Evolutionary conservation across 2,797 vertebrate species (phyloP), one percentile per base, ranked within the genome.

Genomic region (Fringilla coelebs): DNA sequence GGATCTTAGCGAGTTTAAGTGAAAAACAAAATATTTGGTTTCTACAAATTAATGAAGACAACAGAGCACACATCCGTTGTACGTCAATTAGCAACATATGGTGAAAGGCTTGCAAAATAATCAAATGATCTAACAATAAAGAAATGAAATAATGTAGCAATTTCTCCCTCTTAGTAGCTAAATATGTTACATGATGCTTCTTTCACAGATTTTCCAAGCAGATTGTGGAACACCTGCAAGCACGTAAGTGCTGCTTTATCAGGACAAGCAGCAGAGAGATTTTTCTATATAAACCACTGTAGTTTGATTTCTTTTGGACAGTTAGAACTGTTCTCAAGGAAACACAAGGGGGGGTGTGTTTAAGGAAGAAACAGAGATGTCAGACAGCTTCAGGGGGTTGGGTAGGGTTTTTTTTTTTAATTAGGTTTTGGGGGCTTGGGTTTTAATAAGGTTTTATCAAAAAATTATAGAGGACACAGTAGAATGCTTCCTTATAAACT

Each of bases 141-240:
- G 93, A 91, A 93, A 96, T 68, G 34, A 38, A 94, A 94, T 93
- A 86, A 92, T 45, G 52, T 66, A 90, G 78, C 66, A 12, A 58
- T 74, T 51, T 26, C 81, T 92, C 61, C 85, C 82, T 82, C 88
- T 72, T 26, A 75, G 85, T 65, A 91, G 25, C 79, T 88, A 93
- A 95, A 93, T 94, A 80, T 55, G 81, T 57, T 31, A 13, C 10
- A 16, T 26, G 67, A 83, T 78, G 45, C 71, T 89, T 91, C 60
- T 62, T 62, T 52, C 70, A 88, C 76, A 83, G 73, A 88, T 93
- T 96, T 97, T 87, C 94, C 45, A 58, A 85, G 94, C 97, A 97
- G 97, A 97, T 96, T 98, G 97, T 83, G 68, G 84, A 96, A 97
- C 98, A 97, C 97, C 97, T 98, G 97, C 78, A 78, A 96, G 43